A percentile compares a stretch with the other conserved stretches of the same genome.
Conservation (phyloP, 1,140 invertebrate genomes). For the Tribolium castaneum region DNA sequence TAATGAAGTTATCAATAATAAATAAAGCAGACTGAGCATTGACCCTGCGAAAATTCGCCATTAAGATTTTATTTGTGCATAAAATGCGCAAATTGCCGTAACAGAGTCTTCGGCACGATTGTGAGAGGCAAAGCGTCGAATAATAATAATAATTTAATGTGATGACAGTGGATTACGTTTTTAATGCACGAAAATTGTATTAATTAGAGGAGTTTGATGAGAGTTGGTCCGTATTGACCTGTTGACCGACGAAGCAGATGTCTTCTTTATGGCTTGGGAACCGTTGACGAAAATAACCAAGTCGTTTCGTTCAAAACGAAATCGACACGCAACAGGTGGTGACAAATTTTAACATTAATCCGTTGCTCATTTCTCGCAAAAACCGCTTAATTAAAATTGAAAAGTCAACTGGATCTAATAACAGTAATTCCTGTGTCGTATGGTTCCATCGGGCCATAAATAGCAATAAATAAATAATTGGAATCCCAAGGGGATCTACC, state of each 20-base stretch:
- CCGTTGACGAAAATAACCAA: background rate
- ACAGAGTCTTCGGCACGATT: background rate
- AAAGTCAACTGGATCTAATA: background rate
- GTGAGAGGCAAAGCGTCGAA: slow-evolving; percentile 4
- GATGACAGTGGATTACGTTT: slow-evolving; percentile 33
- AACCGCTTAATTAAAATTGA: slow-evolving; percentile 12
- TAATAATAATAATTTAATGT: slow-evolving; percentile 31
- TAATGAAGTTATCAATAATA: background rate
- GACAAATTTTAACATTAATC: background rate
- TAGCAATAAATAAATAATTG: slow-evolving; percentile 1
- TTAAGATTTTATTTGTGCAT: background rate
- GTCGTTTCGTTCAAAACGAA: background rate
- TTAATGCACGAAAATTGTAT: slow-evolving; percentile 36
- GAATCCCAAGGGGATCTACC: background rate
- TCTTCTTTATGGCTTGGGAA: slow-evolving; percentile 32
- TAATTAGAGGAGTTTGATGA: slow-evolving; percentile 29
- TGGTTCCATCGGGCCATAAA: background rate
- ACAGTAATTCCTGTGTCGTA: background rate
- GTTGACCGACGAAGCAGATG: slow-evolving; percentile 26
- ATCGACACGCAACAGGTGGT: slow-evolving; percentile 25
- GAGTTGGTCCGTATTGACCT: slow-evolving; percentile 24
- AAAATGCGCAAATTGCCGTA: background rate
- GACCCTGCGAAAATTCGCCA: background rate
- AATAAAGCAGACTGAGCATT: background rate
- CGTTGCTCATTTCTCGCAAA: background rate